Base-by-base conservation (phyloP, 1,140 invertebrate genomes). In the Leptopilina clavipes region DNA sequence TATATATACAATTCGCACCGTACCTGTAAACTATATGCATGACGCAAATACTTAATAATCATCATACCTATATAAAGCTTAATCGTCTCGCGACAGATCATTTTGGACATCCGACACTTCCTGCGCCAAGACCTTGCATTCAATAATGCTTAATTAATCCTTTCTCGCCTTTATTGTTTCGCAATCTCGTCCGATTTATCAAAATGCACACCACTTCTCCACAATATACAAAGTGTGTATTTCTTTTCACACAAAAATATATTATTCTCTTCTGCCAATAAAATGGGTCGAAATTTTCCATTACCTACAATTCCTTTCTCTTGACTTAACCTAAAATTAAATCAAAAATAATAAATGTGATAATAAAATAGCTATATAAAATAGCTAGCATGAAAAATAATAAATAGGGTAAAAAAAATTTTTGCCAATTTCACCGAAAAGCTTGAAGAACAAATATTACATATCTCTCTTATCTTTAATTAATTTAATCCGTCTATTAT, bases 31-130 rank as follows among this genome's bases (percentile, higher is more conserved):
- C 56, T 22, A 31, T 25, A 59, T 25, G 56, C 56, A 59, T 59
- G 56, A 59, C 56, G 56, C 56, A 59, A 59, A 59, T 59, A 59
- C 56, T 59, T 59, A 59, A 59, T 59, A 59, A 59, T 59, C 56
- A 59, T 59, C 11, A n/a, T n/a, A n/a, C n/a, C n/a, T 12, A 25
- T 22, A 19, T 31, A 31, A 31, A 31, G 25, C 25, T 31, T 65
- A 65, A 65, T 65, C 59, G 59, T 37, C 56, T 65, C 59, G 59
- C 25, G 25, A 31, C 59, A 25, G 56, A 59, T 65, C 22, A 65
- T 65, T 65, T 65, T 65, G 59, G 59, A 31, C 59, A 65, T 65
- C 59, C 59, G 59, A 65, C 59, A 65, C 59, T 65, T 65, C 59
- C 19, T 31, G 59, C 5, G 59, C 59, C 6, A 22, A 31, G 12